Evolutionary conservation across 2,888 invertebrate genomes (phyloP).

Genomic region (Clistopyga incitator): DNA sequence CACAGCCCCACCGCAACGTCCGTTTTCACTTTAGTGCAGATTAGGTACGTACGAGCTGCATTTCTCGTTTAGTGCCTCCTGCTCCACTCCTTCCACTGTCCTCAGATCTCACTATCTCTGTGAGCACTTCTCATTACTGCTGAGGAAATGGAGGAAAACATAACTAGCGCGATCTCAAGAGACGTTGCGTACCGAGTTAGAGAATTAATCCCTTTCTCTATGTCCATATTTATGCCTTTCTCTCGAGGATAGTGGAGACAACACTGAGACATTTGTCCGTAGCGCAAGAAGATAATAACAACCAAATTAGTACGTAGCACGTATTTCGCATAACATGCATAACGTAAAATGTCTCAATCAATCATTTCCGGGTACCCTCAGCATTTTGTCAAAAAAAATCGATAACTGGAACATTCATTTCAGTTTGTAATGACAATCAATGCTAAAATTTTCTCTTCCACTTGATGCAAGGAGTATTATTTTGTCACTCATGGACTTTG

Average conservation of each 20-base stretch:
- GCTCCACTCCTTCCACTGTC: background rate
- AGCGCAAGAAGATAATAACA: background rate
- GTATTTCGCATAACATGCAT: too few species aligned
- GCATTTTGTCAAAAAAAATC: too few species aligned
- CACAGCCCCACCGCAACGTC: constrained; percentile 69
- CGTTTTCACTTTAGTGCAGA: constrained; percentile 75
- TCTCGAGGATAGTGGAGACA: background rate
- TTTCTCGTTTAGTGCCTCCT: constrained; percentile 44
- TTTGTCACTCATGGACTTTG: background rate
- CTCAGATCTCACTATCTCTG: constrained; percentile 9
- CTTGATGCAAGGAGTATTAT: background rate
- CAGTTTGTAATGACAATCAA: too few species aligned
- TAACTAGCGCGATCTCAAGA: constrained; percentile 22
- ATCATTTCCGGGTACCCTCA: too few species aligned
- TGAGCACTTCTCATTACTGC: constrained; percentile 33
- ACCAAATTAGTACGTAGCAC: too few species aligned
- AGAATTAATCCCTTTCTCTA: background rate
- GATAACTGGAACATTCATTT: too few species aligned
- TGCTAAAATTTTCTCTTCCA: background rate
- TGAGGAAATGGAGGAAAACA: constrained; percentile 33
- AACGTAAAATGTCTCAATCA: too few species aligned
- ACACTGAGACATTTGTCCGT: background rate
- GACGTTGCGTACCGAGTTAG: background rate
- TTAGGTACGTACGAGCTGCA: constrained; percentile 69
- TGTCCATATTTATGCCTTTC: background rate